Evolutionary conservation across 2,113 vertebrate genomes (phyloP), one percentile per base, ranked within the genome.

Genomic region (Antechinus flavipes): DNA sequence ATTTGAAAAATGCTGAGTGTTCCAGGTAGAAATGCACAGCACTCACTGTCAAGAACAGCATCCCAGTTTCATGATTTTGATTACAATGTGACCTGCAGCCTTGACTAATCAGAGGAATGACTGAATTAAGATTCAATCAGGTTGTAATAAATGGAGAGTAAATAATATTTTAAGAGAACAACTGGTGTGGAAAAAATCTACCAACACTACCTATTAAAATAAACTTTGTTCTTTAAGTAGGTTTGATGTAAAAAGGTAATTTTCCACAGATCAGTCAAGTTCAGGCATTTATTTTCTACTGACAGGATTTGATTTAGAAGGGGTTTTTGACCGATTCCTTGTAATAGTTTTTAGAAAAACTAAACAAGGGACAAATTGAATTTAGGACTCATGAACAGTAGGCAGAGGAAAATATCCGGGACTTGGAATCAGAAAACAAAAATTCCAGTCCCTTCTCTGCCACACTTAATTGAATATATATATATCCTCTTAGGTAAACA

Each of bases 251-350:
- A 94, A 95, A 61, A 96, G 2, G 16, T 76, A 90, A 3, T 93
- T 95, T 96, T 93, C 90, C 94, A 46, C n/a, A 97, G 92, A 76
- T 96, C 46, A 9, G 46, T 89, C 68, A 14, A 0, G 0, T 84
- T 92, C 0, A 4, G 42, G 11, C 93, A 46, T 95, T 93, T 93
- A 89, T 93, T 96, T 96, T 94, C 97, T 90, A 93, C 95, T 11
- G 91, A 35, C 95, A 54, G 96, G 30, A 46, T 95, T 93, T 95
- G 97, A 96, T 95, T 56, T 54, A 93, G 92, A 12, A 92, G 58
- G 68, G 42, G 27, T 35, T 58, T 92, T 90, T 61, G 24, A 16
- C 22, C 53, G 96, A 95, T n/a, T 1, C 0, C 23, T 54, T 89
- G 91, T 90, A 23, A 11, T 53, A 30, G 42, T 25, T 24, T 54